A percentile compares a stretch with the other conserved stretches of the same genome.
Evolutionary conservation across 2,113 vertebrate genomes (phyloP).

Genomic region (Pangasianodon hypophthalmus): DNA sequence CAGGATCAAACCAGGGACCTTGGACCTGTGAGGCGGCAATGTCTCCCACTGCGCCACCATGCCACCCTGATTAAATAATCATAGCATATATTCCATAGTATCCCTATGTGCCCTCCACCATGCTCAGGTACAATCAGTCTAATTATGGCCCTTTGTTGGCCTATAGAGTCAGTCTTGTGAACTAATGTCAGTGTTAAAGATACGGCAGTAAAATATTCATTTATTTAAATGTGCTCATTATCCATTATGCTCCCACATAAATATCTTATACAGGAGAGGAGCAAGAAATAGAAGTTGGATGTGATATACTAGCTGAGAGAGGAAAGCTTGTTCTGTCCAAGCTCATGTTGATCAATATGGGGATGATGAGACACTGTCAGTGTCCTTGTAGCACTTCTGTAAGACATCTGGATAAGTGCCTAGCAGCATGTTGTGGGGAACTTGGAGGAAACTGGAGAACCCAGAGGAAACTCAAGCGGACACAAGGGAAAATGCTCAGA

Average conservation of each 20-base stretch:
- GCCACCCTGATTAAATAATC: background rate
- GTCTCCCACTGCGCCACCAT: background rate
- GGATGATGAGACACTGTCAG: background rate
- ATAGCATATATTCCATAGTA: background rate
- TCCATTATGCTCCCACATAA: background rate
- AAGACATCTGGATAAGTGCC: background rate
- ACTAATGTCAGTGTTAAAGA: background rate
- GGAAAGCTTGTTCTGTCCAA: background rate
- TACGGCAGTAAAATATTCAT: background rate
- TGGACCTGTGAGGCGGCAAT: background rate
- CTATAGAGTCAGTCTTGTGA: background rate
- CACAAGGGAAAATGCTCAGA: background rate
- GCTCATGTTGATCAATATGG: background rate
- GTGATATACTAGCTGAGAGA: background rate
- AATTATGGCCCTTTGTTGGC: conserved; percentile 4
- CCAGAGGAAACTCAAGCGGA: background rate
- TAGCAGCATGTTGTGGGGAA: background rate
- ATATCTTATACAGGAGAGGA: background rate
- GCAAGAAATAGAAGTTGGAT: background rate
- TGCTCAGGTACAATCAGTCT: conserved; percentile 7
- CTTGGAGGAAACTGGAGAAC: background rate
- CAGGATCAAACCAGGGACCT: background rate
- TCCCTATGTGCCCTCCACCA: background rate
- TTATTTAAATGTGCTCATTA: background rate
- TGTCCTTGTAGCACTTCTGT: background rate